A percentile compares a stretch with the other conserved stretches of the same genome.
phyloP scores from a whole-genome alignment of 2,113 vertebrate species.

The Seriola aureovittata region DNA sequence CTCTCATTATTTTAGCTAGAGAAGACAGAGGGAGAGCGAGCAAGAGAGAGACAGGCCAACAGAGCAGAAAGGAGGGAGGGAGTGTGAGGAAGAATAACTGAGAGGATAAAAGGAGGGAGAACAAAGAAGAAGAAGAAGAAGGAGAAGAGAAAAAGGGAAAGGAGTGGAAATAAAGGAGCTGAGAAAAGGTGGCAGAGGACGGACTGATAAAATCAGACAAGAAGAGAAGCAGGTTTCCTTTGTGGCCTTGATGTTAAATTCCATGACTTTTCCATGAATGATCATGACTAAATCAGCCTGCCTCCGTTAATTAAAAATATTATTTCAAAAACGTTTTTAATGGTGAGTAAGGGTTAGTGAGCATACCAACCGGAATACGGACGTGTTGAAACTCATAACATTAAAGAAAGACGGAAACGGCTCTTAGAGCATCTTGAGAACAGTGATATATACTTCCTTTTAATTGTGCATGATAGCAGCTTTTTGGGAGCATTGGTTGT shows the following conservation, averaged over 20 bases:
- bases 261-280: conserved; percentile 3
- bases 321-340: background rate
- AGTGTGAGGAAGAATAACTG: conserved; percentile 17
- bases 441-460: too few relatives aligned
- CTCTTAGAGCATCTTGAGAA: background rate
- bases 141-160: background rate
- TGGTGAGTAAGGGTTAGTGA: background rate
- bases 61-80: conserved; percentile 31
- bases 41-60: conserved; percentile 24
- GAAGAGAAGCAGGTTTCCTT: conserved; percentile 10
- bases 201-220: conserved; percentile 33
- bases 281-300: conserved; percentile 5
- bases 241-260: conserved; percentile 33
- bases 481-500: too few relatives aligned
- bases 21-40: conserved; percentile 60
- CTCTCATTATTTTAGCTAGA: conserved; percentile 80
- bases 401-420: background rate
- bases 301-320: conserved; percentile 10
- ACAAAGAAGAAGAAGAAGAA: conserved; percentile 37
- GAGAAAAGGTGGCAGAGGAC: conserved; percentile 19
- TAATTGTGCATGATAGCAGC: too few relatives aligned
- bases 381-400: background rate
- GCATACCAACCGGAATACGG: background rate
- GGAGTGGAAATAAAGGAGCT: conserved; percentile 6
- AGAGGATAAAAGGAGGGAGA: conserved; percentile 47